Evolutionary conservation across 1,140 invertebrate genomes (phyloP).

Genomic region (Coptotermes formosanus): DNA sequence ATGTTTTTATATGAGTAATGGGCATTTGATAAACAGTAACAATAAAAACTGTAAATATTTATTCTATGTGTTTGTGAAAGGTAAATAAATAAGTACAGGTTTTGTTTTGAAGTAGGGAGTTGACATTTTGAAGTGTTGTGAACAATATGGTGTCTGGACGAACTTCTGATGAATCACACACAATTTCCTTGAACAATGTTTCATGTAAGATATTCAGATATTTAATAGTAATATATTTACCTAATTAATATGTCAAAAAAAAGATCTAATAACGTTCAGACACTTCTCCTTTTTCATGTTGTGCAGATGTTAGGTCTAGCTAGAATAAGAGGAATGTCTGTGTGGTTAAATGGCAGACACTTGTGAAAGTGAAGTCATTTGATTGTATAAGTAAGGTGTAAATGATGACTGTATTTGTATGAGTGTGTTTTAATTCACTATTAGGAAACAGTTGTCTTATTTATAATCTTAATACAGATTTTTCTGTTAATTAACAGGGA

Average conservation of each 20-base stretch:
- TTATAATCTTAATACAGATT: neutral
- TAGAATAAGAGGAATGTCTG: neutral
- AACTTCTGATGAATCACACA: neutral
- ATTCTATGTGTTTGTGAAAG: neutral
- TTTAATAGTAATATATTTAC: slow-evolving; percentile 11
- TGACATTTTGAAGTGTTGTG: neutral
- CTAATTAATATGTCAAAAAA: neutral
- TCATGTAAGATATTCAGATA: neutral
- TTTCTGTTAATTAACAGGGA: slow-evolving; percentile 14
- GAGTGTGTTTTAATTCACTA: neutral
- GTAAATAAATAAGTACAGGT: neutral
- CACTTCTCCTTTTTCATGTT: neutral
- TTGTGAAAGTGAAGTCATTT: neutral
- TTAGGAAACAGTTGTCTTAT: neutral
- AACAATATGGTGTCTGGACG: neutral
- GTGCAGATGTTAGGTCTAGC: neutral
- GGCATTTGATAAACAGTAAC: neutral
- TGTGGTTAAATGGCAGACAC: neutral
- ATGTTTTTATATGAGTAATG: slow-evolving; percentile 3
- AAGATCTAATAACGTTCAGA: neutral
- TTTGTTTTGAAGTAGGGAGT: neutral
- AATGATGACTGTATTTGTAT: neutral
- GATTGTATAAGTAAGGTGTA: neutral
- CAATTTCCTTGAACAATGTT: neutral
- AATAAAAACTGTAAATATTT: slow-evolving; percentile 10